Base-by-base conservation (phyloP, 2,888 invertebrate genomes). In the Podotricha telesiphe region DNA sequence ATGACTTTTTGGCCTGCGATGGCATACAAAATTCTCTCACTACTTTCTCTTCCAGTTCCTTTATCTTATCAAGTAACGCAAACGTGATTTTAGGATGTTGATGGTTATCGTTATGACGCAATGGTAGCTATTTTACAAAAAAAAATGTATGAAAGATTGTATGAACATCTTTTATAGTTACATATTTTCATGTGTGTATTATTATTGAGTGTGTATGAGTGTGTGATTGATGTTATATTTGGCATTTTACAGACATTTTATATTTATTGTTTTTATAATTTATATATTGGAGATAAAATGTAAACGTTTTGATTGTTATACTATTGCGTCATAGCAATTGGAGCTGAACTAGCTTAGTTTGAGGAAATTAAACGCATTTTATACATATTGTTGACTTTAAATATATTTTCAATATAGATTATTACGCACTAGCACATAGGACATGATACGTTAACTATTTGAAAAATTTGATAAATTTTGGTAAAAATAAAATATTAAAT, bases 1-100 rank as follows among this genome's bases (percentile, higher is more conserved):
- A 81, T 87, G 88, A 89, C 87, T 87, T 89, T 88, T 87, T 86
- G 86, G 86, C 88, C 89, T 83, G 70, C 80, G 78, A 82, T 79
- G 87, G 85, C 87, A 77, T 76, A 76, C 73, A 65, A 59, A 65
- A 51, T 70, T 71, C 65, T 17, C 15, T 42, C 19, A 40, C 56
- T 68, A 58, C 59, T 47, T 40, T 48, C 20, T 48, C 61, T 55
- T 62, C 37, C 22, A 22, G 13, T 42, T 55, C 68, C 51, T 64
- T 71, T 64, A 17, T 51, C 48, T 63, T 66, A 45, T 63, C 61
- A 68, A 68, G 64, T 70, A 56, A 66, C 51, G 68, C 19, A 62
- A 19, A 58, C 55, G 37, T 66, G 37, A 63, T 64, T 61, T 62
- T 69, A 56, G 67, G 28, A 61, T 65, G 55, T 42, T 48, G 48